Evolutionary conservation across 2,113 vertebrate species (phyloP).

Genomic region (human): DNA sequence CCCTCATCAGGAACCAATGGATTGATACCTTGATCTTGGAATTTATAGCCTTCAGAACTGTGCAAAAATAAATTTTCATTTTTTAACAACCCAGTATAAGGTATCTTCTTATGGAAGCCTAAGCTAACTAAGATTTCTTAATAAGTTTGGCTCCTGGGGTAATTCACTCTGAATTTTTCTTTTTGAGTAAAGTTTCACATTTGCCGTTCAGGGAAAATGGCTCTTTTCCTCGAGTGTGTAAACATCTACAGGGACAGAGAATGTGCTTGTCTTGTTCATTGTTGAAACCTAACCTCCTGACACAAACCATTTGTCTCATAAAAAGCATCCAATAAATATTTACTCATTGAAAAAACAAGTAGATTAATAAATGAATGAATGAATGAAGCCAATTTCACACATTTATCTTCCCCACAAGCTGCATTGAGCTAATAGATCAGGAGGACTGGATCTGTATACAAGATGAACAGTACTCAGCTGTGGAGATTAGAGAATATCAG

Average conservation of each 20-base stretch:
- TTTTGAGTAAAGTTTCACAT: neutral
- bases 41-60: neutral
- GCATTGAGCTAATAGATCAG: neutral
- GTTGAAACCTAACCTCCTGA: neutral
- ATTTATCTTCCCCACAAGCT: neutral
- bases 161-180: neutral
- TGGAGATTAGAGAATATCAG: neutral
- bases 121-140: neutral
- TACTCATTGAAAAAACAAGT: neutral
- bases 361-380: neutral
- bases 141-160: neutral
- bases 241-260: neutral
- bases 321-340: neutral
- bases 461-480: neutral
- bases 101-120: neutral
- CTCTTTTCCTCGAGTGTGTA: neutral
- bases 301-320: neutral
- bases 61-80: neutral
- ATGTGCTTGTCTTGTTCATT: neutral
- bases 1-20: neutral
- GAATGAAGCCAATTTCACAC: neutral
- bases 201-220: neutral
- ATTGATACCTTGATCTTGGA: neutral
- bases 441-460: neutral
- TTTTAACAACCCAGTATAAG: neutral